Evolutionary conservation across 2,113 vertebrate species (phyloP), one percentile per base, ranked within the genome.

Genomic region (Strigops habroptila): DNA sequence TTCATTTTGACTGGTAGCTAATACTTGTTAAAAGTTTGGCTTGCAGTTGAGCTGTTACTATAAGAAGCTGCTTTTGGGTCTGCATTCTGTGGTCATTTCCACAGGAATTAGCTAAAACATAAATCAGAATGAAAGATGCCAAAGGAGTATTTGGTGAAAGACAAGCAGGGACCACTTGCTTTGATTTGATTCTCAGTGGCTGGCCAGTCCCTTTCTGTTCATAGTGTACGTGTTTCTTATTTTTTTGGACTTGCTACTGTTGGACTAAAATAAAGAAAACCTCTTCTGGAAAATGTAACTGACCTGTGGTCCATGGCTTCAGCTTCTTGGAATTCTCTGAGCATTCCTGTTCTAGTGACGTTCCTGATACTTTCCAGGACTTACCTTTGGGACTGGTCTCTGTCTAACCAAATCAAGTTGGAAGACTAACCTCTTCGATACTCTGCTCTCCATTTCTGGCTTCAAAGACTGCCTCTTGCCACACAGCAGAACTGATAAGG

Each of bases 361-460:
- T 93, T 93, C 78, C 52, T 52, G 52, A 60, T 68, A 52, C 75
- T 82, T 87, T 84, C 48, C 52, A 94, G 82, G 78, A 71, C 25
- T 78, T 94, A 27, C 1, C 65, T 85, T 87, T 87, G 82, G 55
- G 69, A 91, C 68, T 75, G 35, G 14, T 82, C 57, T 85, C 41
- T 88, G 21, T 51, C 18, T 82, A 79, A 64, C 30, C 35, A 71
- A 82, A 65, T 76, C 39, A 86, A 52, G 27, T 91, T 74, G 87
- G 78, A 95, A 90, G 82, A 70, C 30, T 88, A 77, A 77, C 37
- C 24, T 93, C 53, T 88, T 85, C 1, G 3, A 31, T 51, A 35
- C 53, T 55, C 62, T 79, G 0, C 44, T 88, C n/a, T 90, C 63
- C 27, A 24, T 91, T 93, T 93, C 55, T 88, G 68, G 22, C 49